Evolutionary conservation across 1,140 invertebrate genomes (phyloP).

Genomic region (Apis cerana): DNA sequence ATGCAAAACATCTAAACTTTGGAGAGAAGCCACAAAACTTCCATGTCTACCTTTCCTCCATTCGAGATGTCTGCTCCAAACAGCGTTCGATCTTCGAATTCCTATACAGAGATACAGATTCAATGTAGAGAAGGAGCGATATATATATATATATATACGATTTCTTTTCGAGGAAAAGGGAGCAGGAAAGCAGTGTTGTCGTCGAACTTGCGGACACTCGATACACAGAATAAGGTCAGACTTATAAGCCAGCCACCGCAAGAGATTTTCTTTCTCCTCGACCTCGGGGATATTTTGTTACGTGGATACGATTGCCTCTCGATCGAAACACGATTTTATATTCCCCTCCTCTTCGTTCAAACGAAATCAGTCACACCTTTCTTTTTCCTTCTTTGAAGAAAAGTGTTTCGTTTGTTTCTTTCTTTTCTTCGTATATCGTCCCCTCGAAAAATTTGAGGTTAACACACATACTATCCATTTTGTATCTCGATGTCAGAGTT

Average conservation of each 20-base stretch:
- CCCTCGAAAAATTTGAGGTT: too few species aligned
- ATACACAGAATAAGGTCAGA: slow-evolving; percentile 42
- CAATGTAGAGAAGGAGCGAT: not conserved
- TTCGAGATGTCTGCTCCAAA: not conserved
- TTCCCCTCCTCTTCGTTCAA: slow-evolving; percentile 21
- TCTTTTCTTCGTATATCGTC: too few species aligned
- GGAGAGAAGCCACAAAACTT: slow-evolving; percentile 13
- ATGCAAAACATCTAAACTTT: not conserved
- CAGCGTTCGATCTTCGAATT: not conserved
- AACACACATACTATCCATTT: too few species aligned
- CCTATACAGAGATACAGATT: not conserved
- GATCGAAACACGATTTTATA: slow-evolving; percentile 27
- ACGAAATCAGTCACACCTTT: not conserved
- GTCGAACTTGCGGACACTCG: slow-evolving; percentile 42
- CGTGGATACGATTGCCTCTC: slow-evolving; percentile 52
- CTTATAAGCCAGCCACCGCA: slow-evolving; percentile 32
- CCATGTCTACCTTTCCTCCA: not conserved
- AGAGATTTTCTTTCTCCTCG: slow-evolving; percentile 46
- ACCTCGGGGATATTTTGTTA: slow-evolving; percentile 58
- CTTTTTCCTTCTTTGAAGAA: too few species aligned
- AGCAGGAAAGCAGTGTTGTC: slow-evolving; percentile 1
- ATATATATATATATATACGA: not conserved
- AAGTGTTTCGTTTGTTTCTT: not conserved
- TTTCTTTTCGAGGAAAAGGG: slow-evolving; percentile 22
- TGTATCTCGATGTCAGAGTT: too few species aligned